Percentiles rank a stretch among this genome's conserved stretches.
phyloP scores from a whole-genome alignment of 1,140 invertebrate species.

The Heliconius eleuchia region DNA sequence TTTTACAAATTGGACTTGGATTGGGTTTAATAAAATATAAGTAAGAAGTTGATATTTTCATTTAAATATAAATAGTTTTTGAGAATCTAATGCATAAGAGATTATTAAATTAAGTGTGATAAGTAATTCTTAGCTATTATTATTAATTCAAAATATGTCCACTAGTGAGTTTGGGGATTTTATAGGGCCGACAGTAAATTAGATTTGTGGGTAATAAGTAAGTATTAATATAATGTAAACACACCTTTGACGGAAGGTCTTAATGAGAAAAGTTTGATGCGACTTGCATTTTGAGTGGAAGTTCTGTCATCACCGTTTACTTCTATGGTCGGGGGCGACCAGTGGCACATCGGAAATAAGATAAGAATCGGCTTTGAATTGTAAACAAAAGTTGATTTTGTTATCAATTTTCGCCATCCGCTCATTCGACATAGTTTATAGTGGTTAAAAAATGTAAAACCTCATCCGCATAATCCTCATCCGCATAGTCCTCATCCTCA shows the following conservation, averaged over 20 bases:
- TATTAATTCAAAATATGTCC: background rate
- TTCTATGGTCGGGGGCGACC: constrained; percentile 56
- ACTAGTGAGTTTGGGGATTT: background rate
- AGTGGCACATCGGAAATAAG: constrained; percentile 51
- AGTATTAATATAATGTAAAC: constrained; percentile 73
- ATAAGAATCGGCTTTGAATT: constrained; percentile 61
- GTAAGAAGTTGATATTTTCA: too few relatives aligned
- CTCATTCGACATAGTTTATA: constrained; percentile 39
- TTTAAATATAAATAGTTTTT: too few relatives aligned
- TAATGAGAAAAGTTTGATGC: constrained; percentile 80
- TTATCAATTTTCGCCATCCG: constrained; percentile 47
- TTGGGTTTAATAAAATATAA: background rate
- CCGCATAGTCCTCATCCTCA: too few relatives aligned
- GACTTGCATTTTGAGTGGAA: constrained; percentile 76
- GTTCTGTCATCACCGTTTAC: constrained; percentile 74
- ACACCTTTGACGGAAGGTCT: constrained; percentile 75
- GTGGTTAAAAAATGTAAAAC: background rate
- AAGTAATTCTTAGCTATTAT: too few relatives aligned
- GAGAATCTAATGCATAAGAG: too few relatives aligned
- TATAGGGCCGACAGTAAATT: constrained; percentile 35
- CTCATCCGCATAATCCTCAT: too few relatives aligned
- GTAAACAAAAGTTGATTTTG: constrained; percentile 70
- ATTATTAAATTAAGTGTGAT: too few relatives aligned
- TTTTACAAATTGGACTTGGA: background rate
- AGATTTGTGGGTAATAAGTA: constrained; percentile 54